phyloP scores from a whole-genome alignment of 2,888 invertebrate genomes.

The Ctenicera cuprea region DNA sequence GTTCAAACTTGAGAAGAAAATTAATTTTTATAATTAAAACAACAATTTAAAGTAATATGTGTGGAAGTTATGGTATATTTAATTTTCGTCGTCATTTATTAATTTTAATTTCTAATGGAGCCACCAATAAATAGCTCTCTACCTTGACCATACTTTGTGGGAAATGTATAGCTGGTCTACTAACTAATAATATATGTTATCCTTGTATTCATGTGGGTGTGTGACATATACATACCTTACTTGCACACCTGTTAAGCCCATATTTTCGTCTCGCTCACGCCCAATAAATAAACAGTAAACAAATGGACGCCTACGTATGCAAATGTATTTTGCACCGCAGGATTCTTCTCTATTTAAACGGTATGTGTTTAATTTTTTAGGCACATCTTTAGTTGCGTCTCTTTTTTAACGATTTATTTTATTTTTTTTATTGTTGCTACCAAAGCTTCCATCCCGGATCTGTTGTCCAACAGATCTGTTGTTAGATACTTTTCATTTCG shows the following conservation, averaged over 20 bases:
- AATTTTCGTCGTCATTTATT: background rate
- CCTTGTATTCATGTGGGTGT: constrained; percentile 37
- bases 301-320: constrained; percentile 33
- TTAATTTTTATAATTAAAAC: background rate
- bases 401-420: background rate
- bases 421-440: background rate
- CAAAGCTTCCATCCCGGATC: background rate
- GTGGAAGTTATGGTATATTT: constrained; percentile 8
- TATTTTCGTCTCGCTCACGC: constrained; percentile 25
- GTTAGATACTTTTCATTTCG: background rate
- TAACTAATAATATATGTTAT: constrained; percentile 39
- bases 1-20: background rate
- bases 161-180: constrained; percentile 29
- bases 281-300: constrained; percentile 38
- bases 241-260: constrained; percentile 36
- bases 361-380: constrained; percentile 16
- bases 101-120: background rate
- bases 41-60: background rate
- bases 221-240: constrained; percentile 31
- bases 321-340: constrained; percentile 21
- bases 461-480: background rate
- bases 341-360: constrained; percentile 25
- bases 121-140: constrained; percentile 4
- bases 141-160: constrained; percentile 40
- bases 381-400: background rate